Conservation (phyloP, 2,113 vertebrate species). For the Meriones unguiculatus region DNA sequence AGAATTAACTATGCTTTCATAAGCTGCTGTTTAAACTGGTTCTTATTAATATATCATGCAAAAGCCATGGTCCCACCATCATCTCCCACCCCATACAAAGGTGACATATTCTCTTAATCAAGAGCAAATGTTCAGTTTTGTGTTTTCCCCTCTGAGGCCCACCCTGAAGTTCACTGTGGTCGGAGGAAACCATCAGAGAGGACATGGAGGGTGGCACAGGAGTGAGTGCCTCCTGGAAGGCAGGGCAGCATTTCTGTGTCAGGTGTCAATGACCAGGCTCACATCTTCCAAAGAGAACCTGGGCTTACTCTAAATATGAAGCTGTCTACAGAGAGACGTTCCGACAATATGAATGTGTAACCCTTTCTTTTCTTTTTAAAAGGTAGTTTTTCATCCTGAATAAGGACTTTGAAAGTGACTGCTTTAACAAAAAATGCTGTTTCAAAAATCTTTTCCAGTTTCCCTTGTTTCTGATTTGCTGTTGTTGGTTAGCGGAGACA, state of each 20-base stretch:
- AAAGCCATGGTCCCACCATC: constrained; percentile 78
- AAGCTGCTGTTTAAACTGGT: constrained; percentile 88
- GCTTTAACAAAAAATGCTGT: constrained; percentile 17
- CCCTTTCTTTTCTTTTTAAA: neutral
- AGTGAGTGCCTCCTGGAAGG: neutral
- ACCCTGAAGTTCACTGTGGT: constrained; percentile 85
- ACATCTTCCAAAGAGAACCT: neutral
- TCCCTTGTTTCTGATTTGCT: neutral
- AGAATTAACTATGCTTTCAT: constrained; percentile 87
- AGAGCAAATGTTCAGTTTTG: constrained; percentile 87
- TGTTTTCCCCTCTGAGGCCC: constrained; percentile 83
- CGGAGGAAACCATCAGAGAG: constrained; percentile 78
- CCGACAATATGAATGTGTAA: neutral
- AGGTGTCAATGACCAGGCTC: neutral
- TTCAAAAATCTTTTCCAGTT: neutral
- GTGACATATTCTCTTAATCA: constrained; percentile 89
- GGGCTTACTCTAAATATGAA: neutral
- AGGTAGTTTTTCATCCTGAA: neutral
- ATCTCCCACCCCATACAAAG: constrained; percentile 71
- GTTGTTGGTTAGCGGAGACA: neutral
- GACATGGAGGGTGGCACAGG: constrained; percentile 61
- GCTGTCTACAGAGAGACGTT: neutral
- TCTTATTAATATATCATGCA: constrained; percentile 90
- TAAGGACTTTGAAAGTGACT: constrained; percentile 7
- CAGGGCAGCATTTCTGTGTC: neutral